Evolutionary conservation across 1,140 invertebrate genomes (phyloP), one percentile per base, ranked within the genome.

Genomic region (Pseudomyrmex flavicornis): DNA sequence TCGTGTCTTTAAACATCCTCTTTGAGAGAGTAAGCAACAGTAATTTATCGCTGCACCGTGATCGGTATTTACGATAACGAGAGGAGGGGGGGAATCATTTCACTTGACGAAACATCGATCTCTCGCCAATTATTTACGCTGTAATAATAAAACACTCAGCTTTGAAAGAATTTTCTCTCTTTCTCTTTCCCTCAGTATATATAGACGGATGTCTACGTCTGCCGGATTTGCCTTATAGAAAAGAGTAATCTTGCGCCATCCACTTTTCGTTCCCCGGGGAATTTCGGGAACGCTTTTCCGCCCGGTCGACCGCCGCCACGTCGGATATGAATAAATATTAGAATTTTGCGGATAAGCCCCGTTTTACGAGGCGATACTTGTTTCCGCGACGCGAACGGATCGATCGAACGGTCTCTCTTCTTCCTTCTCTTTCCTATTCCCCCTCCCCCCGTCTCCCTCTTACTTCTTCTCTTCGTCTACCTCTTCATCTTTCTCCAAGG

Each of bases 301-400:
- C 88, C 86, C 91, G 90, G 90, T 90, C 90, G 92, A 92, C 86
- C 85, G 83, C 85, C 68, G 56, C 76, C 68, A 13, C 62, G 66
- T 63, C 56, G 91, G 90, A 90, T 93, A 93, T 94, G 93, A 94
- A 94, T 94, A 93, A 94, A 94, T 94, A 94, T 93, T 93, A 93
- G 91, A 93, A 93, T 94, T 91, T 93, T 91, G 91, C 88, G 91
- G 92, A 93, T 94, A 93, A 94, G 90, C 92, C 80, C 89, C 86
- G 90, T 92, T 93, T 94, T 93, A 93, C 92, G 91, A 93, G 89
- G 92, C 92, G 93, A 93, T 93, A 93, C 92, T 92, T 93, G 93
- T 92, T 93, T 93, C 90, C 90, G 82, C 79, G 87, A 88, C 89
- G 90, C 66, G 62, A 72, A 61, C 69, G 85, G 90, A 93, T 93